These are phyloP conservation scores for Syngnathoides biaculeatus DNA, from an alignment of 2,113 vertebrate species.

Conservation along the genomic window DNA sequence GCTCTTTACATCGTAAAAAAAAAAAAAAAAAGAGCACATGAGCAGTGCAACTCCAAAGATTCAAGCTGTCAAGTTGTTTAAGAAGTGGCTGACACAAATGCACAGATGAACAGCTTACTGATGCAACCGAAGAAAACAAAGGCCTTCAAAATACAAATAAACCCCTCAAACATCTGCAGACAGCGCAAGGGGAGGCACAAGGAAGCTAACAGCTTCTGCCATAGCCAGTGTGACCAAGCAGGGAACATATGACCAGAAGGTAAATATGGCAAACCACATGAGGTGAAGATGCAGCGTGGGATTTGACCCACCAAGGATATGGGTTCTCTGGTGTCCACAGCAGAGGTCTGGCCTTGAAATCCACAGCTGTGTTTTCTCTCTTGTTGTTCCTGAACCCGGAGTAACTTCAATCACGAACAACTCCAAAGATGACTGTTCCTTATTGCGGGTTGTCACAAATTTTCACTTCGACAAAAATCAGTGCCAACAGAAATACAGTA, in stretches of 20 bases:
- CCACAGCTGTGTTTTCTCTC: slow-evolving; percentile 73
- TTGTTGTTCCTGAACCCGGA: slow-evolving; percentile 62
- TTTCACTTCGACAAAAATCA: background rate
- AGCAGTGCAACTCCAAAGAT: slow-evolving; percentile 10
- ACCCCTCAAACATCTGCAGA: slow-evolving; percentile 54
- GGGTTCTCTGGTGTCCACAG: slow-evolving; percentile 41
- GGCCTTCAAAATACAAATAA: slow-evolving; percentile 59
- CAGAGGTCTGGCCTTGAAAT: slow-evolving; percentile 33
- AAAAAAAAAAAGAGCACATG: slow-evolving; percentile 8
- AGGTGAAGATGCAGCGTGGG: slow-evolving; percentile 33
- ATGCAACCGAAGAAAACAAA: slow-evolving; percentile 62
- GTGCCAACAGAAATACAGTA: background rate
- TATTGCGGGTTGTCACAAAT: background rate
- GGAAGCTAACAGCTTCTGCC: slow-evolving; percentile 45
- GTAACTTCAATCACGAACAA: slow-evolving; percentile 34
- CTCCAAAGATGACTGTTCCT: slow-evolving; percentile 1
- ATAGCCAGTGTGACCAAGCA: slow-evolving; percentile 21
- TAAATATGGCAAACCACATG: slow-evolving; percentile 57
- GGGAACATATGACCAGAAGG: slow-evolving; percentile 51
- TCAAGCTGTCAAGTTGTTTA: slow-evolving; percentile 44
- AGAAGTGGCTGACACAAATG: slow-evolving; percentile 42
- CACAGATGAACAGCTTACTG: slow-evolving; percentile 50
- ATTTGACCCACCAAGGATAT: slow-evolving; percentile 42
- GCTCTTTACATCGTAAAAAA: slow-evolving; percentile 4
- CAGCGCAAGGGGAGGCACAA: slow-evolving; percentile 15